A percentile compares a stretch with the other conserved stretches of the same genome.
Conservation (phyloP, 2,113 vertebrate genomes). For the Chaenogobius annularis region DNA sequence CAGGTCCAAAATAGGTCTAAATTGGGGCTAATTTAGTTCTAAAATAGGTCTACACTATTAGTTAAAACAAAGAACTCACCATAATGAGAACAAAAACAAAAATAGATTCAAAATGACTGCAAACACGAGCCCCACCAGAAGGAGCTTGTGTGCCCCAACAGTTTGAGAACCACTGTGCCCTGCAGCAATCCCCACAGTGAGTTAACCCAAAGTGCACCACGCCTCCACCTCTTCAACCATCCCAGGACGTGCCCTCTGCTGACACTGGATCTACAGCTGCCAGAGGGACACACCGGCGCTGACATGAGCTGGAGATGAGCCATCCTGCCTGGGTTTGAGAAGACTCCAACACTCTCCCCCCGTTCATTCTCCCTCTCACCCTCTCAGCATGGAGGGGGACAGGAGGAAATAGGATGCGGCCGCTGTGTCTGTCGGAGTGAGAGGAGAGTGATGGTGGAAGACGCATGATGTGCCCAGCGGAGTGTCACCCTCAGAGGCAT, state of each 20-base stretch:
- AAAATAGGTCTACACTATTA: too few species aligned
- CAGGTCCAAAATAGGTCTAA: too few species aligned
- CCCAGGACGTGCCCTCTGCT: conserved; percentile 31
- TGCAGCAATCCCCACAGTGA: conserved; percentile 19
- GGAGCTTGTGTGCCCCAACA: too few species aligned
- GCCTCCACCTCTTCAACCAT: conserved; percentile 1
- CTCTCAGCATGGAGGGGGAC: conserved; percentile 17
- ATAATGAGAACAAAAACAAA: too few species aligned
- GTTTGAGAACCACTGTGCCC: too few species aligned
- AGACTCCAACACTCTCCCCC: background rate
- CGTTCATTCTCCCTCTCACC: background rate
- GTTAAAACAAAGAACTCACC: too few species aligned
- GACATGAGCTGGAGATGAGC: conserved; percentile 49
- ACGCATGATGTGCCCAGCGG: conserved; percentile 40
- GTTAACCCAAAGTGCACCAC: conserved; percentile 20
- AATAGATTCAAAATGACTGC: too few species aligned
- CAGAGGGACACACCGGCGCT: conserved; percentile 37
- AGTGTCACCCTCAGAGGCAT: conserved; percentile 45
- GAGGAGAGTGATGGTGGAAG: conserved; percentile 40
- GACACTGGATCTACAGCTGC: conserved; percentile 39
- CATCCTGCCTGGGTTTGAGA: conserved; percentile 26
- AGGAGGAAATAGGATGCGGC: conserved; percentile 41
- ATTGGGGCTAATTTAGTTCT: too few species aligned
- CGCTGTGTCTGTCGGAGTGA: conserved; percentile 40
- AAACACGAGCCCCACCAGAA: too few species aligned